These are phyloP conservation scores for Epinotia nisella DNA, from an alignment of 2,888 invertebrate genomes.

Conservation along the genomic window DNA sequence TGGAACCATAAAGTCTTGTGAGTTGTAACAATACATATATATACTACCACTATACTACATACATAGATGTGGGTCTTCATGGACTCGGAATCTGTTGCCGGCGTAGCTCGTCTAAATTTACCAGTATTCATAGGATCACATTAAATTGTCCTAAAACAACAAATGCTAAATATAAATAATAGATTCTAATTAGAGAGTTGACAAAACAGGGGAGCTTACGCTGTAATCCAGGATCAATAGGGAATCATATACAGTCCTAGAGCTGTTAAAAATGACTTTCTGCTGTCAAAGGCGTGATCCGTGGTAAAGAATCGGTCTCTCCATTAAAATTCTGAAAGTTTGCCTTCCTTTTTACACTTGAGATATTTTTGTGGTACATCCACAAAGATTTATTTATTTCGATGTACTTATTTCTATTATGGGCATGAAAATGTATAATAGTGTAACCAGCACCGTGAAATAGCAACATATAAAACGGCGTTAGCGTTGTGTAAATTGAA, in stretches of 20 bases:
- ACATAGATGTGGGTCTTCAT: background rate
- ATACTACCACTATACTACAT: background rate
- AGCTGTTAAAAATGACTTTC: background rate
- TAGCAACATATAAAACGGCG: too few relatives aligned
- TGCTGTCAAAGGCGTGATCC: background rate
- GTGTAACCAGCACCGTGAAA: too few relatives aligned
- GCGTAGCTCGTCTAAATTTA: background rate
- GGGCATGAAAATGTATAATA: too few relatives aligned
- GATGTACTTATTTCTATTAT: too few relatives aligned
- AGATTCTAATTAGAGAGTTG: background rate
- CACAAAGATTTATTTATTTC: too few relatives aligned
- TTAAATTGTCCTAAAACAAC: background rate
- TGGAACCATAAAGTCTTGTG: slow-evolving; percentile 12
- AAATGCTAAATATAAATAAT: background rate
- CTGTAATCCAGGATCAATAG: background rate
- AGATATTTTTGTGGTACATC: too few relatives aligned
- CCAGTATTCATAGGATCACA: background rate
- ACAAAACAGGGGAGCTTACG: background rate
- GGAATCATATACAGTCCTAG: background rate
- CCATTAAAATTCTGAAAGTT: background rate
- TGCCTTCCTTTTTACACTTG: background rate
- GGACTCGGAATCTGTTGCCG: background rate
- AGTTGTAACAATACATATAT: background rate
- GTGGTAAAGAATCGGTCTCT: background rate
- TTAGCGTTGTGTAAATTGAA: too few relatives aligned